Conservation (phyloP, 92 coral and sea anemone species). For the Ricordea florida region DNA sequence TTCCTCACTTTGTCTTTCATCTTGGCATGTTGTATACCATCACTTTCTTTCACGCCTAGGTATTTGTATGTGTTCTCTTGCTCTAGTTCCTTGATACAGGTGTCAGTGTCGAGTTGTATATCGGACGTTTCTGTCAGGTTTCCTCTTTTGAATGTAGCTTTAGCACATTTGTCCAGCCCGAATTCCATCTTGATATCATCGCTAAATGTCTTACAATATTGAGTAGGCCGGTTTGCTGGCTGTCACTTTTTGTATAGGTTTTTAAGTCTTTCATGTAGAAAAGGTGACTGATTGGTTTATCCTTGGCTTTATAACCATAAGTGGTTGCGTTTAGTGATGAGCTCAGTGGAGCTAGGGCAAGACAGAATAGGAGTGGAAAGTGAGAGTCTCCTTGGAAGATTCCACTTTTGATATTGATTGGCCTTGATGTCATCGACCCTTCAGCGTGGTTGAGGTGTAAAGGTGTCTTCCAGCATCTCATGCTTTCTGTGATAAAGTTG, state of each 20-base stretch:
- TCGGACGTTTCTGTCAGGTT: neutral
- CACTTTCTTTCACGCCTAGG: conserved; percentile 15
- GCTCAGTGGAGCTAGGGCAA: conserved; percentile 10
- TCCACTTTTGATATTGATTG: conserved; percentile 5
- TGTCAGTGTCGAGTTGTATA: neutral
- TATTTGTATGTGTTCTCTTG: conserved; percentile 5
- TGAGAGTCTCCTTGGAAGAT: conserved; percentile 46
- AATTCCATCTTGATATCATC: too few relatives aligned
- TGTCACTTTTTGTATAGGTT: neutral
- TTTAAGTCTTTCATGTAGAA: conserved; percentile 13
- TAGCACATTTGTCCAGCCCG: too few relatives aligned
- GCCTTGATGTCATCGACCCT: neutral
- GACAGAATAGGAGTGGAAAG: conserved; percentile 14
- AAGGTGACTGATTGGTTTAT: neutral
- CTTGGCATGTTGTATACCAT: conserved; percentile 11
- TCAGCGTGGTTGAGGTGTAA: neutral
- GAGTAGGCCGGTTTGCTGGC: neutral
- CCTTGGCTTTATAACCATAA: conserved; percentile 1
- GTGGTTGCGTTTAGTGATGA: neutral
- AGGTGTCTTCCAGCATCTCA: conserved; percentile 6
- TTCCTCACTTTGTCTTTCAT: conserved; percentile 32
- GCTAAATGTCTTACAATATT: neutral
- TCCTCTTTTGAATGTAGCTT: too few relatives aligned
- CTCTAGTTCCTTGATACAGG: too few relatives aligned
- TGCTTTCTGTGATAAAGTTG: neutral